Evolutionary conservation across 1,140 invertebrate genomes (phyloP).

Genomic region (Drosophila arawakana): DNA sequence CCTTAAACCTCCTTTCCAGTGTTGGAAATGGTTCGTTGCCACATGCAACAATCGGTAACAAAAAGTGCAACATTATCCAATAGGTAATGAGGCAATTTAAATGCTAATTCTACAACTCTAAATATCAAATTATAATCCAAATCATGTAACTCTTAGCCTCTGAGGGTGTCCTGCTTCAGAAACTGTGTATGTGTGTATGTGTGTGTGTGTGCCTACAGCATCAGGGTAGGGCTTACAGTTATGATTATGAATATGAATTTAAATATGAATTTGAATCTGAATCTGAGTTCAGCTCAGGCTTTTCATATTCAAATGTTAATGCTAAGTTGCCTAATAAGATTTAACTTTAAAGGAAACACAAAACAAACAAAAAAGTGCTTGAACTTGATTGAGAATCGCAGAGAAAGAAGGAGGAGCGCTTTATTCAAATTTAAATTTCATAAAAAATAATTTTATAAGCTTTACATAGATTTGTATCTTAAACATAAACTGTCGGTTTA

Average conservation of each 20-base stretch:
- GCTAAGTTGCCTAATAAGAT: constrained; percentile 59
- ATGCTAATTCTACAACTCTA: constrained; percentile 71
- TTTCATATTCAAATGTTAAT: constrained; percentile 62
- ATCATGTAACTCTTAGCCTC: constrained; percentile 20
- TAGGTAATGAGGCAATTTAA: constrained; percentile 74
- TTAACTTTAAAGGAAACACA: constrained; percentile 26
- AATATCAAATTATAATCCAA: constrained; percentile 78
- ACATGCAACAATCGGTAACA: constrained; percentile 12
- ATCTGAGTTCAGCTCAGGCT: constrained; percentile 22
- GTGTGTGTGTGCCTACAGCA: constrained; percentile 33
- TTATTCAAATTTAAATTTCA: no score
- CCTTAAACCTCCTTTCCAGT: neutral
- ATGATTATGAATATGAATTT: constrained; percentile 65
- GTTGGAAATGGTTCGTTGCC: constrained; percentile 6
- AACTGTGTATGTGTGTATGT: neutral
- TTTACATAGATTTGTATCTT: no score
- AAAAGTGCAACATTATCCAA: constrained; percentile 21
- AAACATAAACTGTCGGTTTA: no score
- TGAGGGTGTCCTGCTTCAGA: constrained; percentile 33
- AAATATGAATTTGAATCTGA: constrained; percentile 38
- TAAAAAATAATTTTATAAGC: no score
- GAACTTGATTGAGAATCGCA: constrained; percentile 4
- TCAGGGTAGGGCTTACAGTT: constrained; percentile 62
- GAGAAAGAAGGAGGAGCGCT: neutral
- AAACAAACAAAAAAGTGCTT: neutral